These are phyloP conservation scores for Carduelis carduelis DNA, from an alignment of 2,797 vertebrate species.

Conservation along the genomic window DNA sequence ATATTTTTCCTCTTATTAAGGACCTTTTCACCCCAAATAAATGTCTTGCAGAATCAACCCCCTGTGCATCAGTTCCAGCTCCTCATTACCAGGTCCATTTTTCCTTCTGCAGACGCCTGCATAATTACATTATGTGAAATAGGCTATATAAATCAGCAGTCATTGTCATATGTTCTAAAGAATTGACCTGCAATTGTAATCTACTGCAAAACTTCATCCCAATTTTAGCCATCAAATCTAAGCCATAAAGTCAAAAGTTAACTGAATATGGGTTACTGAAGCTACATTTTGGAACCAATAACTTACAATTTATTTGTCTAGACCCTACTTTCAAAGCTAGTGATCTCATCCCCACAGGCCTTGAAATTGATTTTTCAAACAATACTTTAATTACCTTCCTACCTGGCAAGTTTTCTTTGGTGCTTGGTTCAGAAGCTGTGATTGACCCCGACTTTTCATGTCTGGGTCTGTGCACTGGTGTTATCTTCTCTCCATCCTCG, in stretches of 20 bases:
- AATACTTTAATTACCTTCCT: not conserved
- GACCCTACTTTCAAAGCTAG: not conserved
- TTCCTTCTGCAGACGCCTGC: not conserved
- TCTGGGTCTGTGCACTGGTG: not conserved
- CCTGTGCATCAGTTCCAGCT: not conserved
- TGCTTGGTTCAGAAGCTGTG: not conserved
- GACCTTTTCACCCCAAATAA: not conserved
- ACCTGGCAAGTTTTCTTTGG: not conserved
- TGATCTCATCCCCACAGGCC: not conserved
- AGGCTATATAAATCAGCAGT: not conserved
- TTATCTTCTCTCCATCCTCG: accelerated
- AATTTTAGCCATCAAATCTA: not conserved
- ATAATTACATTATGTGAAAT: not conserved
- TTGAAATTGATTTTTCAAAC: not conserved
- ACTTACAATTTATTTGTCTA: not conserved
- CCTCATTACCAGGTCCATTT: not conserved
- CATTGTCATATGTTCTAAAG: not conserved
- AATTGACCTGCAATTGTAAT: not conserved
- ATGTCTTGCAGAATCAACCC: not conserved
- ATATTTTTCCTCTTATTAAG: not conserved
- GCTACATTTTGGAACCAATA: not conserved
- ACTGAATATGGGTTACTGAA: not conserved
- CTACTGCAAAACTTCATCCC: not conserved
- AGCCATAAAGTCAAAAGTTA: not conserved
- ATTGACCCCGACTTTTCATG: not conserved